phyloP scores from a whole-genome alignment of 2,888 invertebrate genomes.

The Lumbricus terrestris region DNA sequence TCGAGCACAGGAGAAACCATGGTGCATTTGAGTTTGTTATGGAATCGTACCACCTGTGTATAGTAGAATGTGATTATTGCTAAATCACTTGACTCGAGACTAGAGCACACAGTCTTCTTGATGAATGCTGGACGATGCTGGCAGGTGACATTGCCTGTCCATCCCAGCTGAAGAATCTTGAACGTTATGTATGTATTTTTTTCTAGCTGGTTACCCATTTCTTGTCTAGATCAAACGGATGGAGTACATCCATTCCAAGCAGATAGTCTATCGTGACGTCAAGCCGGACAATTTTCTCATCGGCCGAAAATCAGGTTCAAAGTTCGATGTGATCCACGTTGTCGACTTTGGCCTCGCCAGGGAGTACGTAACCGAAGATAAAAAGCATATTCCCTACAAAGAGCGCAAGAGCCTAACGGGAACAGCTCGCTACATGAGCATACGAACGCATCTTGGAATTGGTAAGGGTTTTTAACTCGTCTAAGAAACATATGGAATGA shows the following conservation, averaged over 20 bases:
- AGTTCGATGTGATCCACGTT: conserved; percentile 98
- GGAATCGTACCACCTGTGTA: neutral
- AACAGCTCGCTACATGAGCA: conserved; percentile 99
- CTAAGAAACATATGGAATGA: neutral
- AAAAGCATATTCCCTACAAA: conserved; percentile 97
- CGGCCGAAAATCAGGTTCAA: conserved; percentile 91
- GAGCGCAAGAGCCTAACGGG: conserved; percentile 99
- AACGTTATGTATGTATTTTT: neutral
- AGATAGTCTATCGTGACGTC: conserved; percentile 97
- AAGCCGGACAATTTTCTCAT: conserved; percentile 99
- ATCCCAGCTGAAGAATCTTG: neutral
- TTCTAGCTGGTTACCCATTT: neutral
- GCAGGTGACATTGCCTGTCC: neutral
- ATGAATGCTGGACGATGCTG: neutral
- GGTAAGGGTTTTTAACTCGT: conserved; percentile 65
- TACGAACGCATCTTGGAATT: conserved; percentile 99
- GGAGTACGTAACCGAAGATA: conserved; percentile 99
- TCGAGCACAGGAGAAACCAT: no score
- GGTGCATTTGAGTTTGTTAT: no score
- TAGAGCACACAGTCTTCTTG: neutral
- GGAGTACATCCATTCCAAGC: conserved; percentile 98
- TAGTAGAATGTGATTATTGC: neutral
- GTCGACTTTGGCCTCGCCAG: conserved; percentile 99
- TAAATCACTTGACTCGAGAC: neutral
- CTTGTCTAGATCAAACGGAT: conserved; percentile 85